Evolutionary conservation across 2,888 invertebrate species (phyloP).

Genomic region (Ochropleura plecta): DNA sequence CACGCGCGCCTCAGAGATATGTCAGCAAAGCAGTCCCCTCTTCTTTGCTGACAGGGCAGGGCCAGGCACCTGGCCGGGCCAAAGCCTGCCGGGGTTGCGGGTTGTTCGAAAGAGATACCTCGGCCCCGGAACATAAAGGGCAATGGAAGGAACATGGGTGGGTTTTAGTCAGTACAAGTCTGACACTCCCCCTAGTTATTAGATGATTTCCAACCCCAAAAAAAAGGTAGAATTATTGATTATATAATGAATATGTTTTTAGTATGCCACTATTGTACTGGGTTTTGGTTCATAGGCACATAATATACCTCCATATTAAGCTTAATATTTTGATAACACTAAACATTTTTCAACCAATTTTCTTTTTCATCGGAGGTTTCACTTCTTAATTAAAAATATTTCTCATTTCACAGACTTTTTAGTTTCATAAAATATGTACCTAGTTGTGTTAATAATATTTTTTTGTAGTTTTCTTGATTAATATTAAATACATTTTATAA

Average conservation of each 20-base stretch:
- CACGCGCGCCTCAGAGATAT: too few relatives aligned
- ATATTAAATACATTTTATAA: constrained; percentile 22
- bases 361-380: background rate
- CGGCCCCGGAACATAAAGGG: too few relatives aligned
- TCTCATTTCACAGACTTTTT: background rate
- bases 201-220: too few relatives aligned
- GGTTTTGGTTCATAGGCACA: background rate
- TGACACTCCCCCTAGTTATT: too few relatives aligned
- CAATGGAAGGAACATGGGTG: too few relatives aligned
- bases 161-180: too few relatives aligned
- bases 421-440: background rate
- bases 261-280: background rate
- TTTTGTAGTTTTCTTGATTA: constrained; percentile 15
- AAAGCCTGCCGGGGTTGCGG: too few relatives aligned
- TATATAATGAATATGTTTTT: background rate
- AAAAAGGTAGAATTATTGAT: background rate
- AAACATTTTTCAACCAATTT: background rate
- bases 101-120: too few relatives aligned
- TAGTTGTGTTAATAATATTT: background rate
- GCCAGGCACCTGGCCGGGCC: too few relatives aligned
- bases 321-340: background rate
- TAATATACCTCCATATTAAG: background rate
- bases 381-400: constrained; percentile 13
- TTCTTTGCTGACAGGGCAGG: too few relatives aligned
- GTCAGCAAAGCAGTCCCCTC: too few relatives aligned